These are phyloP conservation scores for Coenobita brevimanus DNA, from an alignment of 1,140 invertebrate genomes.

Conservation along the genomic window DNA sequence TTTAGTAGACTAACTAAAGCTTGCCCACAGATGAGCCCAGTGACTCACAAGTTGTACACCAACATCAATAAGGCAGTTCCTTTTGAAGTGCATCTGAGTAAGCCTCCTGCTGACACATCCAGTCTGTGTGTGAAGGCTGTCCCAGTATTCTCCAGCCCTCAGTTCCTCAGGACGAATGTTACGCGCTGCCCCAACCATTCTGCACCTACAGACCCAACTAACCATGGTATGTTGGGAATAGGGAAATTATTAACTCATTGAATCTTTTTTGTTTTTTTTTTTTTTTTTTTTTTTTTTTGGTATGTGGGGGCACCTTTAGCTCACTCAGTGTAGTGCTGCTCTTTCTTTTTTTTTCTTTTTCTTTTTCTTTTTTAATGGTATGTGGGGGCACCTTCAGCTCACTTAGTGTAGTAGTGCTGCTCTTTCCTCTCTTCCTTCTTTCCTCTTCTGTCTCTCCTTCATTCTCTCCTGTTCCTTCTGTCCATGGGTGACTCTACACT, in stretches of 20 bases:
- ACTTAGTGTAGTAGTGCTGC: too few relatives aligned
- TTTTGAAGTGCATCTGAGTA: constrained; percentile 43
- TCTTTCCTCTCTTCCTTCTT: too few relatives aligned
- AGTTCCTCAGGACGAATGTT: constrained; percentile 48
- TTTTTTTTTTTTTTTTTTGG: neutral
- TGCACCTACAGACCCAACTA: constrained; percentile 35
- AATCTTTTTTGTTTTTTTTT: neutral
- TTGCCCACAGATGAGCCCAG: constrained; percentile 44
- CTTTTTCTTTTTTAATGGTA: too few relatives aligned
- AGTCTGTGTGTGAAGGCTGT: constrained; percentile 40
- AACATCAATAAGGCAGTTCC: constrained; percentile 57
- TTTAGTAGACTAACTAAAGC: too few relatives aligned
- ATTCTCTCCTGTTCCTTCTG: too few relatives aligned
- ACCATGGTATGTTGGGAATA: constrained; percentile 53
- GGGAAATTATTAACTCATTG: too few relatives aligned
- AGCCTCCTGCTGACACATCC: neutral
- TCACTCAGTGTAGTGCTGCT: too few relatives aligned
- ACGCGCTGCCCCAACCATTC: constrained; percentile 52
- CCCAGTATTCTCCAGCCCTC: constrained; percentile 43
- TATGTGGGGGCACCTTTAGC: too few relatives aligned
- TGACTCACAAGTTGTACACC: constrained; percentile 51
- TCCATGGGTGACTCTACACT: too few relatives aligned
- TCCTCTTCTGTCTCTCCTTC: too few relatives aligned
- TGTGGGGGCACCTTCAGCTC: too few relatives aligned
- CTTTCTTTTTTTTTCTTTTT: too few relatives aligned